Evolutionary conservation across 2,888 invertebrate genomes (phyloP).

Genomic region (Anthrax anthrax): DNA sequence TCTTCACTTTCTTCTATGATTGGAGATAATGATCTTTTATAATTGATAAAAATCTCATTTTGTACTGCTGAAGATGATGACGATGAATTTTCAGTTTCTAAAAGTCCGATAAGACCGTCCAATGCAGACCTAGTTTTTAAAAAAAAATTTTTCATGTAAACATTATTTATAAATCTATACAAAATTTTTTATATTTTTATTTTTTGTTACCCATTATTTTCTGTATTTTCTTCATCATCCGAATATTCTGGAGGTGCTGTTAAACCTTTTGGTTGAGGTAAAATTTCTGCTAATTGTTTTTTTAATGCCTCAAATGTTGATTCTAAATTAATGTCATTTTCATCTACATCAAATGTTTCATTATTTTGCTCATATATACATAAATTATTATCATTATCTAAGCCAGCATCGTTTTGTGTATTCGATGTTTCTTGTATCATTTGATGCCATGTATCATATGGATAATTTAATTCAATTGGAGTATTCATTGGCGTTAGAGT

Average conservation of each 20-base stretch:
- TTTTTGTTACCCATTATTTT: constrained; percentile 7
- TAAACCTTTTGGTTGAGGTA: constrained; percentile 14
- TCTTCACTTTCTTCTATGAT: constrained; percentile 19
- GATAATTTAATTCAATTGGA: constrained; percentile 16
- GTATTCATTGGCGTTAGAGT: constrained; percentile 18
- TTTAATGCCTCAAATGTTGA: constrained; percentile 14
- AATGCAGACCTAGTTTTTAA: constrained; percentile 12
- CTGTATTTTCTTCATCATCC: constrained; percentile 13
- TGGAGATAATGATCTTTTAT: constrained; percentile 16
- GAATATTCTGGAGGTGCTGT: constrained; percentile 13
- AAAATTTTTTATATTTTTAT: too few relatives aligned
- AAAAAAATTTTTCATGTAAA: too few relatives aligned
- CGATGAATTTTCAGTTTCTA: constrained; percentile 8
- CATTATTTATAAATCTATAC: too few relatives aligned
- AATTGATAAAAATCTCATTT: constrained; percentile 17
- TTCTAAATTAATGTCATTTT: constrained; percentile 12
- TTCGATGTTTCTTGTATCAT: constrained; percentile 4
- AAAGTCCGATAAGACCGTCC: constrained; percentile 9
- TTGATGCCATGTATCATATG: constrained; percentile 15
- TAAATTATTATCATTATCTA: constrained; percentile 12
- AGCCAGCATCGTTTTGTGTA: constrained; percentile 1
- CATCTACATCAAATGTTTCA: constrained; percentile 11
- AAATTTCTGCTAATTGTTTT: constrained; percentile 15
- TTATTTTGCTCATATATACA: constrained; percentile 11
- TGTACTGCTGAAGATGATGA: constrained; percentile 6